Percentiles rank a stretch among this genome's conserved stretches.
Conservation (phyloP, 2,113 vertebrate species). For the Melanocharis versteri region DNA sequence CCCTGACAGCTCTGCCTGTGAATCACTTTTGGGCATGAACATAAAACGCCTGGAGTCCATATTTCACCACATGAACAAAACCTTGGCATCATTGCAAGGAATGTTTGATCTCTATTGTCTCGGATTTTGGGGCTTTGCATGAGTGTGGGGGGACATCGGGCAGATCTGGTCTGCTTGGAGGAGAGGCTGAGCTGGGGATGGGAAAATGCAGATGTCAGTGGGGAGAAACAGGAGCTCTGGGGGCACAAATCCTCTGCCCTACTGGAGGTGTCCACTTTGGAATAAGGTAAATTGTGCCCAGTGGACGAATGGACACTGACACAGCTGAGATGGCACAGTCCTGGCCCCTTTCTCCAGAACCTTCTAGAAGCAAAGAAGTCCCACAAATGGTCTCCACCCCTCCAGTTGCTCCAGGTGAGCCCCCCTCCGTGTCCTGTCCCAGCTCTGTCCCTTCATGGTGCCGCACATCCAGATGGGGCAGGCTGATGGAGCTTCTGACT, state of each 20-base stretch:
- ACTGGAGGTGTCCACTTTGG: rapidly evolving
- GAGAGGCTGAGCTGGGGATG: neutral
- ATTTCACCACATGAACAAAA: neutral
- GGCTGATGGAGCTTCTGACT: neutral
- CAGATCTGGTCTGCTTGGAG: neutral
- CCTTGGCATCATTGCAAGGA: neutral
- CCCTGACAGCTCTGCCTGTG: neutral
- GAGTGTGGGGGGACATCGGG: neutral
- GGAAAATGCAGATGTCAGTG: neutral
- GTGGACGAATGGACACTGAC: neutral
- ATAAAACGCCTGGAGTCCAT: rapidly evolving
- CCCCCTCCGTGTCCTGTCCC: neutral
- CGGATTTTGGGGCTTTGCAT: neutral
- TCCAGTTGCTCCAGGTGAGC: neutral
- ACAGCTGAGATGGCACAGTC: neutral
- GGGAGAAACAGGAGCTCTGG: neutral
- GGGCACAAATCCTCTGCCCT: neutral
- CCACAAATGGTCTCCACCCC: neutral
- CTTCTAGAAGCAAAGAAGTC: neutral
- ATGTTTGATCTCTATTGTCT: neutral
- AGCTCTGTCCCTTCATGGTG: neutral
- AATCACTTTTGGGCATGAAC: neutral
- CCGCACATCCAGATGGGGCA: neutral
- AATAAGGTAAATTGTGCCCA: neutral
- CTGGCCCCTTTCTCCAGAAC: neutral